Evolutionary conservation across 1,140 invertebrate genomes (phyloP).

Genomic region (Drosophila rhopaloa): DNA sequence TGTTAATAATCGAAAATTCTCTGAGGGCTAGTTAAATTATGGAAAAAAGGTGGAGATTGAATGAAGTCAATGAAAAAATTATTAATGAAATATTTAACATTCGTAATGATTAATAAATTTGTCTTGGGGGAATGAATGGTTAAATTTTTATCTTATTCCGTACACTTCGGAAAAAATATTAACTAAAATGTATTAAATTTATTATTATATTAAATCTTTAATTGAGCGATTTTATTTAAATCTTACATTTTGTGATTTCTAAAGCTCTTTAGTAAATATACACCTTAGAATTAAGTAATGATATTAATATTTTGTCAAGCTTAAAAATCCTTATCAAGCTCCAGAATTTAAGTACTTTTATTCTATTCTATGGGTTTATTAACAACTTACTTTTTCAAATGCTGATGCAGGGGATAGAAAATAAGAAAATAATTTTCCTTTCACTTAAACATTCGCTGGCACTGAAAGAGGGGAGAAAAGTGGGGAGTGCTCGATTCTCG

Average conservation of each 20-base stretch:
- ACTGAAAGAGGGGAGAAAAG: neutral
- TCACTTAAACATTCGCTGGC: conserved; percentile 11
- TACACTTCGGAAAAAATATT: neutral
- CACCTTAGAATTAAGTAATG: no score
- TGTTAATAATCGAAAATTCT: conserved; percentile 40
- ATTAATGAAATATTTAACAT: conserved; percentile 26
- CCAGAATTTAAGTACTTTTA: neutral
- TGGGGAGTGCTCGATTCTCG: conserved; percentile 14
- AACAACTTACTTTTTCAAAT: conserved; percentile 69
- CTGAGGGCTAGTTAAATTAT: conserved; percentile 20
- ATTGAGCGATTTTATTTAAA: no score
- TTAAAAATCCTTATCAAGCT: neutral
- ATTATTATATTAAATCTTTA: no score
- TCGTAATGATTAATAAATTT: conserved; percentile 18
- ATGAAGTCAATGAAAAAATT: conserved; percentile 8
- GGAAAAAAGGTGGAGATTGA: conserved; percentile 25
- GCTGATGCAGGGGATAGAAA: conserved; percentile 8
- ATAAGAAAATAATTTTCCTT: conserved; percentile 49
- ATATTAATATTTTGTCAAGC: neutral
- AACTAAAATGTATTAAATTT: neutral
- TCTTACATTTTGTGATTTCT: no score
- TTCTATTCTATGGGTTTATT: conserved; percentile 49
- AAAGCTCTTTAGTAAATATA: no score
- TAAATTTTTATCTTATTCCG: neutral
- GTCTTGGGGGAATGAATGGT: neutral